Base-by-base conservation (phyloP, 2,888 invertebrate species). In the Parascotia fuliginaria region DNA sequence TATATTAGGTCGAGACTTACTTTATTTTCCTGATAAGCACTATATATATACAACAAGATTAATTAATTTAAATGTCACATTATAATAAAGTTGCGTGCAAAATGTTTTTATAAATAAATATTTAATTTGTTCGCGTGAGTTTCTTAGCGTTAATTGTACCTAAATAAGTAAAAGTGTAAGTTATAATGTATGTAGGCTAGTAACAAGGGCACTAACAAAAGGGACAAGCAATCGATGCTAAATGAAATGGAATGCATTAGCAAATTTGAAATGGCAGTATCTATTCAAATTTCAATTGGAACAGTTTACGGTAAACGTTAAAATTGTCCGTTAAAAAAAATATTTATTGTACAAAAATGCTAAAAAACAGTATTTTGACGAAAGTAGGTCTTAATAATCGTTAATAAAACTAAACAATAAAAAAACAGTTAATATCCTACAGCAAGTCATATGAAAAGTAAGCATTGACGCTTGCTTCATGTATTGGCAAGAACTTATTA, bases 71-170 rank as follows among this genome's bases (percentile, higher is more conserved):
- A 31, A 7, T 13, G 2, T 13, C 31, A 13, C 31, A 31, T 13
- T 31, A 7, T 5, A 13, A 13, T 12, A 19, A 6, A 7, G 13
- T 40, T 28, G 69, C 65, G 69, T 66, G 65, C 48, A 33, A 45
- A 33, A 46, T 27, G 28, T 31, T 54, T 55, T 49, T 42, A 33
- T 44, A 51, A 65, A 60, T 55, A 49, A 36, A 52, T 38, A 47
- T 42, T 60, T 49, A 40, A 65, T 54, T 57, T 51, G 46, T 55
- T 75, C 58, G 73, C 72, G 73, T 75, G 72, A 51, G 45, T 55
- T 59, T 65, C 60, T 59, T 61, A 61, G 52, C 14, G 14, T 55
- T 52, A 64, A 69, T 72, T 61, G 41, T 55, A 65, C 29, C 37
- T 47, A 53, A 44, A 55, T 64, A 60, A 58, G 66, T 64, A 56